These are phyloP conservation scores for Drosophila takahashii DNA, from an alignment of 1,140 invertebrate species.

Conservation along the genomic window DNA sequence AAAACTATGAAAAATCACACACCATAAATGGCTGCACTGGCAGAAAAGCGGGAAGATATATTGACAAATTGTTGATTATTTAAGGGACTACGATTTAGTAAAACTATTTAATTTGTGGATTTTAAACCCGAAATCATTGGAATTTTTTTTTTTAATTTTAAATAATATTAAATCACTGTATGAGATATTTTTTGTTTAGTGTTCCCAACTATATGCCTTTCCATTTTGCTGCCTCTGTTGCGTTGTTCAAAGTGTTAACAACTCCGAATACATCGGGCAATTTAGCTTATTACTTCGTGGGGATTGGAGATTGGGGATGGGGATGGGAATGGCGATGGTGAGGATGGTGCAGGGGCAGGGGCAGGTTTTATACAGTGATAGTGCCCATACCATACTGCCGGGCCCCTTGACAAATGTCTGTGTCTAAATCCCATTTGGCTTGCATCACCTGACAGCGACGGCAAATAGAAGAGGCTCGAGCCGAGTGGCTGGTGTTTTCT, in stretches of 20 bases:
- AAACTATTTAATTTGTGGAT: no score
- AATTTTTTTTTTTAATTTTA: no score
- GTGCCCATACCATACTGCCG: constrained; percentile 11
- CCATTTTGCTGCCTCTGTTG: constrained; percentile 1
- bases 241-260: constrained; percentile 27
- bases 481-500: constrained; percentile 14
- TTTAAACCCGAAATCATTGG: no score
- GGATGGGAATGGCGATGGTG: neutral
- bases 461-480: constrained; percentile 3
- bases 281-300: constrained; percentile 4
- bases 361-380: neutral
- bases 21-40: neutral
- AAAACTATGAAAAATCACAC: constrained; percentile 17
- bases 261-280: constrained; percentile 22
- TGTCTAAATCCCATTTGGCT: constrained; percentile 38
- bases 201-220: constrained; percentile 1
- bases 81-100: no score
- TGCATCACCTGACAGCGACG: constrained; percentile 36
- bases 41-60: neutral
- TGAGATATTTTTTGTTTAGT: neutral
- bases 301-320: no score
- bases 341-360: neutral
- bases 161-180: no score
- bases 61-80: neutral
- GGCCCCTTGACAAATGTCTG: constrained; percentile 58